These are phyloP conservation scores for Lathronympha strigana DNA, from an alignment of 2,888 invertebrate genomes.

Conservation along the genomic window DNA sequence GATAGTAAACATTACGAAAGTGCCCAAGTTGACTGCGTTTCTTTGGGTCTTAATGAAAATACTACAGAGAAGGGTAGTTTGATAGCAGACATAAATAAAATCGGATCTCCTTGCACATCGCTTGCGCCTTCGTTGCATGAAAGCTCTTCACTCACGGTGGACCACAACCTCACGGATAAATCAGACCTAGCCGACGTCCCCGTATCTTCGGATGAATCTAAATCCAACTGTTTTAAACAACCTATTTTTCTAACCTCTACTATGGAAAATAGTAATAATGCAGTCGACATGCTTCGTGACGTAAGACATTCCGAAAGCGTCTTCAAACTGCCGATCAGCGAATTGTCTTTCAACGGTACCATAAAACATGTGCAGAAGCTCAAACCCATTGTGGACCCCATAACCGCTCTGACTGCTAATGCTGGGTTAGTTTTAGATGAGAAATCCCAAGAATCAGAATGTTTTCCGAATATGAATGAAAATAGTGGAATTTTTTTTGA, in stretches of 20 bases:
- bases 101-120: conserved; percentile 63
- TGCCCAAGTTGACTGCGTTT: conserved; percentile 57
- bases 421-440: conserved; percentile 57
- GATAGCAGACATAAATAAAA: conserved; percentile 61
- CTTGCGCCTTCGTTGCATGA: conserved; percentile 61
- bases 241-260: conserved; percentile 77
- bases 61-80: conserved; percentile 57
- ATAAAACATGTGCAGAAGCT: conserved; percentile 77
- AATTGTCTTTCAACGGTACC: conserved; percentile 79
- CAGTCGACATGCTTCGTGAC: conserved; percentile 74
- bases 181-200: conserved; percentile 65
- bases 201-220: conserved; percentile 71
- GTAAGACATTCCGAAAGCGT: conserved; percentile 67
- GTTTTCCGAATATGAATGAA: conserved; percentile 47
- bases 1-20: conserved; percentile 57
- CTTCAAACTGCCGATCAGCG: conserved; percentile 77
- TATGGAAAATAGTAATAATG: conserved; percentile 83
- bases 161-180: conserved; percentile 69
- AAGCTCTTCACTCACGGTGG: conserved; percentile 64
- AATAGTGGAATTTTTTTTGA: conserved; percentile 48
- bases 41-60: conserved; percentile 54
- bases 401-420: conserved; percentile 67
- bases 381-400: conserved; percentile 76
- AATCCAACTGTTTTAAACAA: conserved; percentile 62
- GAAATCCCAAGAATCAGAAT: conserved; percentile 52